Conservation (phyloP, 2,797 vertebrate species). For the Arctocebus calabarensis region DNA sequence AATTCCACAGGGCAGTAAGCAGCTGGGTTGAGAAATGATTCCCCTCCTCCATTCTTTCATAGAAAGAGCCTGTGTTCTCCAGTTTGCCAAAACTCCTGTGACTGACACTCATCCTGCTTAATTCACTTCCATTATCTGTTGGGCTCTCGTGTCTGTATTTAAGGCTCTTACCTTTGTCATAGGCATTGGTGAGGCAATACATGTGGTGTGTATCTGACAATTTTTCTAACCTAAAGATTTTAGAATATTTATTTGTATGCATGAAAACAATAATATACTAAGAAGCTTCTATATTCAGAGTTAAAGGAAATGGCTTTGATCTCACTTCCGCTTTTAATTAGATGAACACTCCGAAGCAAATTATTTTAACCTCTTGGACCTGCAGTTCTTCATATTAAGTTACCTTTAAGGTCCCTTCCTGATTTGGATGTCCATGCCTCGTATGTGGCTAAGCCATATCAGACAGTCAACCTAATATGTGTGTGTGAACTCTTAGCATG, state of each 20-base stretch:
- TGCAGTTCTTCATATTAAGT: conserved; percentile 26
- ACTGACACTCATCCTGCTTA: neutral
- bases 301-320: neutral
- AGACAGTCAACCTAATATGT: neutral
- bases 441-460: neutral
- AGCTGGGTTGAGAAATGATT: neutral
- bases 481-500: neutral
- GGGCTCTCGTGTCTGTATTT: neutral
- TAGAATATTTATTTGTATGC: neutral
- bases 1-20: neutral
- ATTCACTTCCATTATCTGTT: neutral
- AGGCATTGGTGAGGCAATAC: neutral
- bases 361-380: conserved; percentile 43
- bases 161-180: neutral
- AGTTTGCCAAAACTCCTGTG: neutral
- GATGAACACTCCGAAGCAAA: conserved; percentile 1
- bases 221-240: neutral
- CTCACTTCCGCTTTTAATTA: neutral
- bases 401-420: neutral
- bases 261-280: neutral
- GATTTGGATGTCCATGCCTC: neutral
- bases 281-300: neutral
- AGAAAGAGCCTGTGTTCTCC: neutral
- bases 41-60: neutral
- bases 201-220: neutral